Evolutionary conservation across 2,113 vertebrate species (phyloP), one percentile per base, ranked within the genome.

Genomic region (Pao palembangensis): DNA sequence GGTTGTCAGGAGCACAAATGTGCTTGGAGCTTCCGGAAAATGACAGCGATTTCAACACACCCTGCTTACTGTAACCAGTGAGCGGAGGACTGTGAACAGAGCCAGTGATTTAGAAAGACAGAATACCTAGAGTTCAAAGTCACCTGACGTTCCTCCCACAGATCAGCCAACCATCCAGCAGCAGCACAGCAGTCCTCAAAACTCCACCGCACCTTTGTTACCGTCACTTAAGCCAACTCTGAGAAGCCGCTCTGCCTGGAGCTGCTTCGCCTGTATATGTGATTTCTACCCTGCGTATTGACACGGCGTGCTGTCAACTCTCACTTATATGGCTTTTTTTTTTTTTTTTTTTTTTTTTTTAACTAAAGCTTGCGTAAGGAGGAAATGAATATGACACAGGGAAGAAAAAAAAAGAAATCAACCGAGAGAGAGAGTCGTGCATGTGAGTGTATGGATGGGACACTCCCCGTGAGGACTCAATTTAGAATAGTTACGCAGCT

Each of bases 371-470:
- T 18, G 25, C 23, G 56, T 69, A 78, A 77, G 70, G 70, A 87
- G 87, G 87, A 88, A 88, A 85, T 81, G 70, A 78, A 84, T 63
- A 84, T 81, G 74, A 69, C 66, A 76, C 43, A 58, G 48, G 65
- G 65, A 69, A 75, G 71, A 76, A 51, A 38, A 42, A 68, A 43
- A 57, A 2, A 67, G 5, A 66, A 52, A 53, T 18, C 53, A 18
- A 55, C 15, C 46, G 34, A 59, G 19, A 53, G 53, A 53, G 64
- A 63, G 38, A 23, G 53, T 55, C 34, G 64, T 17, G 49, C n/a
- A 55, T 56, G 51, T 34, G 34, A 51, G 57, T 56, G 44, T 17
- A 17, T 55, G 53, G 2, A 12, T 38, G 46, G 68, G 78, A 69
- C 84, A 81, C 82, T 84, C 82, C 87, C 82, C 69, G 15, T 14